Evolutionary conservation across 2,113 vertebrate genomes (phyloP), one percentile per base, ranked within the genome.

Genomic region (Camelus dromedarius): DNA sequence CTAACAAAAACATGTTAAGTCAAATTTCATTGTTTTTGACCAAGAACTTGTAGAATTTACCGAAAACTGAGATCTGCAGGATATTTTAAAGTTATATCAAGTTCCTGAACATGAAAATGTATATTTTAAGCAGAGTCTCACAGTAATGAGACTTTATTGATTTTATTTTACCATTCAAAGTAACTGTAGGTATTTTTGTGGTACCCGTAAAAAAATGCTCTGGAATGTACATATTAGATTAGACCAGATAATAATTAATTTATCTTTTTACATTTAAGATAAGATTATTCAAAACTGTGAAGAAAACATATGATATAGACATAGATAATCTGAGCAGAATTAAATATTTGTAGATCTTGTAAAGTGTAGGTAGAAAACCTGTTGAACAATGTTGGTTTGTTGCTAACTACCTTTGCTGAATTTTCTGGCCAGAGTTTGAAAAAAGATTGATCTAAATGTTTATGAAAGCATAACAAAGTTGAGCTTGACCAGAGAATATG

Each of bases 221-320:
- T 92, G 28, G 13, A 92, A 89, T 79, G 38, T 92, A 12, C 28
- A 26, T 46, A 80, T 88, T 56, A 26, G 5, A 54, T 64, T 56
- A 35, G 9, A 35, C 1, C 22, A 75, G 32, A 26, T 92, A 77
- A 66, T 52, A 76, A 83, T 75, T 95, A 52, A 88, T 64, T 92
- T 76, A 26, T 6, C 9, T 9, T 90, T 54, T 38, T 67, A 1
- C 12, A 38, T 46, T 90, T 82, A 67, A 94, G 56, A 80, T 56
- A 82, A 30, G 67, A 1, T 38, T 67, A 81, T 75, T 81, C 54
- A 86, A 93, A 94, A 86, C 35, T 64, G 69, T 89, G 75, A 76
- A 64, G 24, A 32, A 82, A 89, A 70, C 4, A 30, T 83, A 2
- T n/a, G 9, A 50, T 46, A 46, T 35, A 81, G 1, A 88, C 32